phyloP scores from a whole-genome alignment of 2,888 invertebrate genomes.

The Cephalotes varians region DNA sequence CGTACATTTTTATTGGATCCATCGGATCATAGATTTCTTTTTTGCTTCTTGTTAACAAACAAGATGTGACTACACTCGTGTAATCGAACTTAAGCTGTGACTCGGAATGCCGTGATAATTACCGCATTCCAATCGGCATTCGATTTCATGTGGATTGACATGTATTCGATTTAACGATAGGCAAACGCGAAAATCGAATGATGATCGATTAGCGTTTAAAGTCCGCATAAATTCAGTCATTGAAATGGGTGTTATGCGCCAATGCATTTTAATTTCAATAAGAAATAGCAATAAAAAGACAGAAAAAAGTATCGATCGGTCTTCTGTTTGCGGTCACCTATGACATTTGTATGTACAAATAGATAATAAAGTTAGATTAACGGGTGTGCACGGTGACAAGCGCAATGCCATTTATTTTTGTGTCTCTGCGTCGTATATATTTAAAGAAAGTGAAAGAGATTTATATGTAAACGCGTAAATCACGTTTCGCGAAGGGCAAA shows the following conservation, averaged over 20 bases:
- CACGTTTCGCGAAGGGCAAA: not conserved
- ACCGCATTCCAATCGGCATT: constrained; percentile 6
- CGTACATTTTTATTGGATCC: not conserved
- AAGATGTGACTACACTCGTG: not conserved
- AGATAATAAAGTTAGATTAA: not conserved
- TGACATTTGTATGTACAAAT: not conserved
- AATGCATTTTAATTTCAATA: not conserved
- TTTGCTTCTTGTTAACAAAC: not conserved
- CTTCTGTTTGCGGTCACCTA: not conserved
- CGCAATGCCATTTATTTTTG: not conserved
- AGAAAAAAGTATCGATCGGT: not conserved
- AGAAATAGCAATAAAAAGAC: not conserved
- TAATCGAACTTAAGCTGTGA: not conserved
- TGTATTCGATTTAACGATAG: constrained; percentile 2
- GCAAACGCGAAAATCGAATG: not conserved
- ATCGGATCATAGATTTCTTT: not conserved
- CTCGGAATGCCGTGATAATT: constrained; percentile 1
- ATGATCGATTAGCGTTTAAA: not conserved
- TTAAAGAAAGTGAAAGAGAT: constrained; percentile 1
- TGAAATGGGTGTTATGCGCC: not conserved
- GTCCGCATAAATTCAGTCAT: not conserved
- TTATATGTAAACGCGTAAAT: not conserved
- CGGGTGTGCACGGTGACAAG: not conserved
- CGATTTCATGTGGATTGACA: constrained; percentile 4
- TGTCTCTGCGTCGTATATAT: not conserved